Evolutionary conservation across 2,113 vertebrate genomes (phyloP), one percentile per base, ranked within the genome.

Genomic region (Xerus inauris): DNA sequence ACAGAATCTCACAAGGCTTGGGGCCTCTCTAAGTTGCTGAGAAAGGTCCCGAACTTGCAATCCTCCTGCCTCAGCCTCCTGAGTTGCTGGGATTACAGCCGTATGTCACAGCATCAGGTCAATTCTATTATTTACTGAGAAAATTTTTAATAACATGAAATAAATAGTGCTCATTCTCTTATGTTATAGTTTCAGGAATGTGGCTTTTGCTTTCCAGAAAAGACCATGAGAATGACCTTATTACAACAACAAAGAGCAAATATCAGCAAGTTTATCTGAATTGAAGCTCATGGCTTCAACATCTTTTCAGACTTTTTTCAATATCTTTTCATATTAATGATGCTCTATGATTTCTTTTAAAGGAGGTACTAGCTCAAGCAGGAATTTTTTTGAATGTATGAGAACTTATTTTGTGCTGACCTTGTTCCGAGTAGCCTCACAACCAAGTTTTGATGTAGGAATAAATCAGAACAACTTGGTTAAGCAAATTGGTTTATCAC

Each of bases 131-230:
- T 26, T 24, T 59, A 8, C 26, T 59, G 57, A 59, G 71, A 54
- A 77, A 79, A 81, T 85, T 92, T 76, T 81, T 28, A 65, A 88
- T 45, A 95, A 64, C 92, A 85, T 40, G 88, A 94, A 8, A 59
- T 59, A 26, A 59, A 80, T 65, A 94, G 42, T 71, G 57, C 73
- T 84, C 42, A 38, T 67, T 89, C 42, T 51, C 69, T 92, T 49
- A 82, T 11, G 13, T 77, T 57, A 28, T 72, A 65, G 20, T 82
- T 82, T 94, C 26, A 75, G 89, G 57, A 89, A 96, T 26, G 20
- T 86, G 67, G 49, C 76, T 81, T 59, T 86, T 59, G 22, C 22
- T 92, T 89, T 89, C 67, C 49, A 92, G 73, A 96, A 75, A 30
- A 80, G 57, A 92, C 45, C 71, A 84, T 32, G 54, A 84, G 64